A percentile compares a stretch with the other conserved stretches of the same genome.
Evolutionary conservation across 1,140 invertebrate species (phyloP).

Genomic region (Drosophila santomea): DNA sequence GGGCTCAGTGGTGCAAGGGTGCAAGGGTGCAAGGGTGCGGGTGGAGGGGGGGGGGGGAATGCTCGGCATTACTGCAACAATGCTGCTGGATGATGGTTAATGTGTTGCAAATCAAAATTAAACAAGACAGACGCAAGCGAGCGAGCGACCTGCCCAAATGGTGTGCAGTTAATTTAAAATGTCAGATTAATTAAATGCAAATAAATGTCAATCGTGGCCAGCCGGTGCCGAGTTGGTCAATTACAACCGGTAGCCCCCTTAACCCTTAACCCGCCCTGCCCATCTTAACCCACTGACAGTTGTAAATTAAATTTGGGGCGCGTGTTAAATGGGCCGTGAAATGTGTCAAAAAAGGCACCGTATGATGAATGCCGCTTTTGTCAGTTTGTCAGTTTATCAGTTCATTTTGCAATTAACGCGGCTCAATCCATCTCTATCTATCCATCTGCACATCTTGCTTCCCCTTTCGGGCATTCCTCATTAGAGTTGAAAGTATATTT

Average conservation of each 20-base stretch:
- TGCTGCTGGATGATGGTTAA: conserved; percentile 63
- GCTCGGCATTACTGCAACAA: conserved; percentile 10
- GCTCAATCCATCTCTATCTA: background rate
- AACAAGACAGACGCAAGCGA: conserved; percentile 63
- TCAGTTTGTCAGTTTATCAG: conserved; percentile 13
- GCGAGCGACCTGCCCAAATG: conserved; percentile 28
- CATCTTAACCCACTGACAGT: conserved; percentile 4
- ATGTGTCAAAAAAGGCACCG: conserved; percentile 50
- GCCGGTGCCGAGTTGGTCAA: conserved; percentile 45
- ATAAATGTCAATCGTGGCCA: conserved; percentile 69
- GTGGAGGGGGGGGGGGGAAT: background rate
- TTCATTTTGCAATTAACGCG: conserved; percentile 48
- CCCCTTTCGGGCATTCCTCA: conserved; percentile 27
- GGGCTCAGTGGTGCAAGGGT: conserved; percentile 7
- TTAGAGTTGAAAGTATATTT: conserved; percentile 40
- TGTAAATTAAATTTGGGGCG: conserved; percentile 62
- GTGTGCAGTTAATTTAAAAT: conserved; percentile 75
- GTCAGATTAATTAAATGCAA: conserved; percentile 81
- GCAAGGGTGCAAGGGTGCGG: too few relatives aligned
- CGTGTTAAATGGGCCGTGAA: conserved; percentile 60
- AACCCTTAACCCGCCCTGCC: background rate
- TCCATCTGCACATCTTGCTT: background rate
- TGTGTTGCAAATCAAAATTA: conserved; percentile 81
- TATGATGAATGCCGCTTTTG: conserved; percentile 56
- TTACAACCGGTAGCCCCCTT: conserved; percentile 1